phyloP scores from a whole-genome alignment of 1,140 invertebrate species.

The Drepana arcuata region DNA sequence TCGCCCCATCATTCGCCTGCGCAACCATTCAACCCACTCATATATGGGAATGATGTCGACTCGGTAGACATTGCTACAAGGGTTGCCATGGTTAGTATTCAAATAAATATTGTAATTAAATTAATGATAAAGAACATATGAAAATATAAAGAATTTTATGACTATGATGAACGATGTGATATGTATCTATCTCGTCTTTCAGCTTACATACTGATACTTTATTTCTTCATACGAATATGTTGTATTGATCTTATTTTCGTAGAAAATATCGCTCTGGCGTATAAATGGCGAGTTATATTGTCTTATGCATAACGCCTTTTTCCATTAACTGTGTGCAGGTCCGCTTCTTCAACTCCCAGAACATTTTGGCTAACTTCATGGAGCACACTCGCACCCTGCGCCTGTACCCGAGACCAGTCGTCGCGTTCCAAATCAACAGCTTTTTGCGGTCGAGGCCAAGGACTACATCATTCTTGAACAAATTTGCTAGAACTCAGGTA shows the following conservation, averaged over 20 bases:
- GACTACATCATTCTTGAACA: constrained; percentile 89
- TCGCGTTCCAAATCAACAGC: constrained; percentile 98
- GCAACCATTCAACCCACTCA: constrained; percentile 83
- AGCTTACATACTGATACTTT: too few relatives aligned
- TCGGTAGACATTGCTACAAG: constrained; percentile 98
- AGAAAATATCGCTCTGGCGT: background rate
- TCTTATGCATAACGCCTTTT: too few relatives aligned
- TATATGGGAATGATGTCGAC: constrained; percentile 97
- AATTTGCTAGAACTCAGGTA: constrained; percentile 92
- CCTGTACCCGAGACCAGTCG: constrained; percentile 97
- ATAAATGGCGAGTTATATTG: background rate
- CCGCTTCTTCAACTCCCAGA: constrained; percentile 98
- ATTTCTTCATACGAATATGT: too few relatives aligned
- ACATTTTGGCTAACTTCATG: constrained; percentile 96
- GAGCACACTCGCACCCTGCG: constrained; percentile 97
- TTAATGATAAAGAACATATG: too few relatives aligned
- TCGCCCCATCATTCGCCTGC: constrained; percentile 38
- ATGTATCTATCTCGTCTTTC: too few relatives aligned
- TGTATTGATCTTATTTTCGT: too few relatives aligned
- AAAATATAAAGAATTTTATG: too few relatives aligned
- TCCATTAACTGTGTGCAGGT: constrained; percentile 75
- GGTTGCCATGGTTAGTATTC: constrained; percentile 99
- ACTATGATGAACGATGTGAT: too few relatives aligned
- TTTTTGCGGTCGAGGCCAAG: constrained; percentile 94
- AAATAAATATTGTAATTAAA: too few relatives aligned